Percentiles rank a stretch among this genome's conserved stretches.
phyloP scores from a whole-genome alignment of 2,888 invertebrate species.

The Drosophila nigricruria region DNA sequence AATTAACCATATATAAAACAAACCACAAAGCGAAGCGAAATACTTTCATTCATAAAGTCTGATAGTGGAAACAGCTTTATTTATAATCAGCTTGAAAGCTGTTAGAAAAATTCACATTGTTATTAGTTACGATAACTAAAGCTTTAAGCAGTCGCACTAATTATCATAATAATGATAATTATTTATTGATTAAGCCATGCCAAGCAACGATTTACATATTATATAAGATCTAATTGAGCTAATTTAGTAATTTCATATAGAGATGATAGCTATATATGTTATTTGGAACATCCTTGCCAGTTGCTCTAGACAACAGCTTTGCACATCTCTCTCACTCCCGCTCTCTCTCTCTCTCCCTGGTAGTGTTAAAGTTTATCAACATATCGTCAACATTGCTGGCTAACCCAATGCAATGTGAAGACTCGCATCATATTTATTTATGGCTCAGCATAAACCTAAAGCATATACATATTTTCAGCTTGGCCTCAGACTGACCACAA shows the following conservation, averaged over 20 bases:
- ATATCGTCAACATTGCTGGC: conserved; percentile 66
- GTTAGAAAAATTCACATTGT: neutral
- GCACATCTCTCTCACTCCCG: neutral
- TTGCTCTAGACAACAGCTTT: neutral
- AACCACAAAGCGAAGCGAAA: neutral
- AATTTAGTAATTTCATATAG: neutral
- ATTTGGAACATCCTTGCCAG: neutral
- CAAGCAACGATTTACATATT: neutral
- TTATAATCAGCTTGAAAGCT: neutral
- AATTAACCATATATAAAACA: neutral
- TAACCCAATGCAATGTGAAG: conserved; percentile 40
- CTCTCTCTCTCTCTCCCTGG: conserved; percentile 17
- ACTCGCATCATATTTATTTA: conserved; percentile 76
- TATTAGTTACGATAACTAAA: too few species aligned
- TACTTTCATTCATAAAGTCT: neutral
- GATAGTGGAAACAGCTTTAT: neutral
- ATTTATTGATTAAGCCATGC: too few species aligned
- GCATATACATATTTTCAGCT: conserved; percentile 39
- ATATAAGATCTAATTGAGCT: neutral
- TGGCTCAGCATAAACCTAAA: conserved; percentile 59
- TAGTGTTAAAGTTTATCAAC: conserved; percentile 77
- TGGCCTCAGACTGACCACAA: conserved; percentile 63
- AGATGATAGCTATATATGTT: neutral
- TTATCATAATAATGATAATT: too few species aligned
- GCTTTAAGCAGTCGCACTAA: too few species aligned